Percentiles rank a stretch among this genome's conserved stretches.
phyloP scores from a whole-genome alignment of 2,888 invertebrate species.

The Camponotus fellah region DNA sequence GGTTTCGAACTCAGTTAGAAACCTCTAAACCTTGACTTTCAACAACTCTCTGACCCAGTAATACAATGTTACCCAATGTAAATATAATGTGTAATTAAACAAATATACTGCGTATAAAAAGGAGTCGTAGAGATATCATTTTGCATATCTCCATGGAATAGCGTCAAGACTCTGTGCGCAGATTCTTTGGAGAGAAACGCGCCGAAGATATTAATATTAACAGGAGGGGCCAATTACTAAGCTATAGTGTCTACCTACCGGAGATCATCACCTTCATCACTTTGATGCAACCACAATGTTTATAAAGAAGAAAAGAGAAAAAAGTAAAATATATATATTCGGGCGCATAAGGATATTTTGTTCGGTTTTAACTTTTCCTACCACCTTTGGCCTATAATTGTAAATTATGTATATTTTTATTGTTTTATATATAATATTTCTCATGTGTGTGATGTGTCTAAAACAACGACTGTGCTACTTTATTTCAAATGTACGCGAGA shows the following conservation, averaged over 20 bases:
- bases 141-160: slow-evolving; percentile 2
- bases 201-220: slow-evolving; percentile 60
- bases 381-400: slow-evolving; percentile 74
- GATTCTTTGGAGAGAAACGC: slow-evolving; percentile 16
- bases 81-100: slow-evolving; percentile 51
- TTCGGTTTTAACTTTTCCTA: slow-evolving; percentile 66
- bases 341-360: slow-evolving; percentile 59
- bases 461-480: slow-evolving; percentile 28
- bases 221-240: slow-evolving; percentile 76
- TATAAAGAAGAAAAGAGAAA: slow-evolving; percentile 47
- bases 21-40: neutral
- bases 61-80: slow-evolving; percentile 41
- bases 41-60: slow-evolving; percentile 41
- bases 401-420: slow-evolving; percentile 81
- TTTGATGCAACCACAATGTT: slow-evolving; percentile 58
- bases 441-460: slow-evolving; percentile 56
- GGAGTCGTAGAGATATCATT: neutral
- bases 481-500: slow-evolving; percentile 65
- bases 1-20: slow-evolving; percentile 97
- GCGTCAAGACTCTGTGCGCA: neutral
- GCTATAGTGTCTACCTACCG: slow-evolving; percentile 56
- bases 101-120: neutral
- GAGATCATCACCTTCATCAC: slow-evolving; percentile 35
- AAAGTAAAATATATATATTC: slow-evolving; percentile 11
- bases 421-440: slow-evolving; percentile 75